These are phyloP conservation scores for Amphipoea oculea DNA, from an alignment of 2,888 invertebrate genomes.

Conservation along the genomic window DNA sequence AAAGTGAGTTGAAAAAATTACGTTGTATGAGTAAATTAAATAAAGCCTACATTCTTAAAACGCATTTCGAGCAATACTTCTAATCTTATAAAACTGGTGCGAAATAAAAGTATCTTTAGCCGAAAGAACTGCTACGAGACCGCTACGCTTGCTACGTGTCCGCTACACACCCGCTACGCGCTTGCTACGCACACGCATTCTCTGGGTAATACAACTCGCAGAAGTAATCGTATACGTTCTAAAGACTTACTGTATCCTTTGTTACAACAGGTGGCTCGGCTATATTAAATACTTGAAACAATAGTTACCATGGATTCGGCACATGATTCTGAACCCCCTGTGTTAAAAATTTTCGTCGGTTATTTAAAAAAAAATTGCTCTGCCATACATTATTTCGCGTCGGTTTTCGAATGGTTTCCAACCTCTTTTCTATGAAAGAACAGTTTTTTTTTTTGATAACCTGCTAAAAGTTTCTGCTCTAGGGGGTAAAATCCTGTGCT, in stretches of 20 bases:
- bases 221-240: slow-evolving; percentile 40
- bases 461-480: no score
- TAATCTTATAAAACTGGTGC: background rate
- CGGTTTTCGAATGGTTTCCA: no score
- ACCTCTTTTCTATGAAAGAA: no score
- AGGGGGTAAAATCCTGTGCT: no score
- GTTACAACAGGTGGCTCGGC: slow-evolving; percentile 11
- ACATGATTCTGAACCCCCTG: background rate
- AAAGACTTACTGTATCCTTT: slow-evolving; percentile 42
- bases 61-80: background rate
- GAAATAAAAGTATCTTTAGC: background rate
- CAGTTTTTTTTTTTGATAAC: no score
- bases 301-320: background rate
- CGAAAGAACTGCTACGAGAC: slow-evolving; percentile 5
- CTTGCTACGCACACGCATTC: slow-evolving; percentile 30
- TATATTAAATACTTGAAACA: slow-evolving; percentile 31
- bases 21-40: background rate
- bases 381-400: no score
- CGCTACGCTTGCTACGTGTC: slow-evolving; percentile 36
- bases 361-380: no score
- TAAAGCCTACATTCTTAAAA: background rate
- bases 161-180: slow-evolving; percentile 10
- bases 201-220: background rate
- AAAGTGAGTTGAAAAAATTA: background rate
- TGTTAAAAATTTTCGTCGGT: no score